A percentile compares a stretch with the other conserved stretches of the same genome.
Evolutionary conservation across 2,797 vertebrate species (phyloP).

Genomic region (Cyclopterus lumpus): DNA sequence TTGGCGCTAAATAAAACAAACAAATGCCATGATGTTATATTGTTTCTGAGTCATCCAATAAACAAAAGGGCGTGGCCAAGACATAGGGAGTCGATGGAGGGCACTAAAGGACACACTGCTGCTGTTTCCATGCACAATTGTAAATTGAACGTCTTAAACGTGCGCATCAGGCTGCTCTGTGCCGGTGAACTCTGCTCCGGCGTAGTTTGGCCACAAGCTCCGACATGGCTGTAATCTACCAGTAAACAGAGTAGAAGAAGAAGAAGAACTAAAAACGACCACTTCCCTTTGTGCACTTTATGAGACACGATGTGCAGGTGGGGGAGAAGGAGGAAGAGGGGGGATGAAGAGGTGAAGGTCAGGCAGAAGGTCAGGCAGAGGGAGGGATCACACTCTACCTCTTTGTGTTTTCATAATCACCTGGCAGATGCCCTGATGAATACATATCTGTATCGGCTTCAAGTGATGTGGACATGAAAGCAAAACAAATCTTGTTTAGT

Average conservation of each 20-base stretch:
- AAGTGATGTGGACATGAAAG: not conserved
- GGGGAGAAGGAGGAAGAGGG: not conserved
- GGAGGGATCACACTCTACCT: not conserved
- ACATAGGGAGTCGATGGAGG: not conserved
- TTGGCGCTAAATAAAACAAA: not conserved
- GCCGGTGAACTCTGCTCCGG: no score
- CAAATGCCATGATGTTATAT: not conserved
- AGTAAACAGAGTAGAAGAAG: no score
- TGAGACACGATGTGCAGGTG: not conserved
- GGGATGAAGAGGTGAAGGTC: not conserved
- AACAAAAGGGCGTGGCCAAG: not conserved
- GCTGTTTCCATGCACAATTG: no score
- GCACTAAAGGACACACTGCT: not conserved
- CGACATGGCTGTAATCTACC: no score
- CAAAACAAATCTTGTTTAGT: not conserved
- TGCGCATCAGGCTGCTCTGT: no score
- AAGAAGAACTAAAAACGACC: no score
- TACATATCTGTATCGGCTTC: not conserved
- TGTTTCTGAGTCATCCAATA: not conserved
- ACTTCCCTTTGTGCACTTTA: no score
- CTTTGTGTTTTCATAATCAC: not conserved
- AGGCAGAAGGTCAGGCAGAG: not conserved
- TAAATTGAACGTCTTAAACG: no score
- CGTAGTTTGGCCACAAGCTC: no score
- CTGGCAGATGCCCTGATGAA: not conserved